A percentile compares a stretch with the other conserved stretches of the same genome.
Conservation (phyloP, 2,797 vertebrate species). For the Petrocephalus schoutedeni region DNA sequence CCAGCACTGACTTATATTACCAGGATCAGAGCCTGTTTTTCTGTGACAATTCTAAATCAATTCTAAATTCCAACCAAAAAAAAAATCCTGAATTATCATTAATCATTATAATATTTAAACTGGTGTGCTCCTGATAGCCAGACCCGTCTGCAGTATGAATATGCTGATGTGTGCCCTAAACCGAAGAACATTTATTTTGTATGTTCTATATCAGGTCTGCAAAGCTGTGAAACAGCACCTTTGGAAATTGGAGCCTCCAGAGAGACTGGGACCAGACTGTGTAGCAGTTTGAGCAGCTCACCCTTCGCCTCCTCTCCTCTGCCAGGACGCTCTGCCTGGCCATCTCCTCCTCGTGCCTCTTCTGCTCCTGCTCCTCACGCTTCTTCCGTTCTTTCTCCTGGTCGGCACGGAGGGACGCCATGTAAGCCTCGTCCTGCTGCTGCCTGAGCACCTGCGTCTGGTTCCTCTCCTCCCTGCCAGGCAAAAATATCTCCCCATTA, state of each 20-base stretch:
- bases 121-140: not conserved
- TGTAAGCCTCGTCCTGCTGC: constrained; percentile 94
- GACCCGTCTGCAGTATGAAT: not conserved
- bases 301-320: constrained; percentile 82
- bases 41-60: not conserved
- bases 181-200: not conserved
- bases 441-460: constrained; percentile 94
- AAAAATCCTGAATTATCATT: not conserved
- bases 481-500: not conserved
- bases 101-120: not conserved
- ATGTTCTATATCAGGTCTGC: not conserved
- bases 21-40: no score
- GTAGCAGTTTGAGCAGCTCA: constrained; percentile 45
- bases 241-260: not conserved
- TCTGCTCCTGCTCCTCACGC: constrained; percentile 84
- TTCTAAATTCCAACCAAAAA: not conserved
- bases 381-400: constrained; percentile 96
- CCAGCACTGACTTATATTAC: no score
- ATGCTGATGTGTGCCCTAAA: not conserved
- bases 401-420: constrained; percentile 85
- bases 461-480: constrained; percentile 88
- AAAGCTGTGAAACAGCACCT: not conserved
- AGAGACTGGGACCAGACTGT: not conserved
- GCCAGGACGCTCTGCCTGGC: constrained; percentile 79
- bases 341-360: constrained; percentile 84